Evolutionary conservation across 2,888 invertebrate genomes (phyloP), one percentile per base, ranked within the genome.

Genomic region (Diogma glabrata): DNA sequence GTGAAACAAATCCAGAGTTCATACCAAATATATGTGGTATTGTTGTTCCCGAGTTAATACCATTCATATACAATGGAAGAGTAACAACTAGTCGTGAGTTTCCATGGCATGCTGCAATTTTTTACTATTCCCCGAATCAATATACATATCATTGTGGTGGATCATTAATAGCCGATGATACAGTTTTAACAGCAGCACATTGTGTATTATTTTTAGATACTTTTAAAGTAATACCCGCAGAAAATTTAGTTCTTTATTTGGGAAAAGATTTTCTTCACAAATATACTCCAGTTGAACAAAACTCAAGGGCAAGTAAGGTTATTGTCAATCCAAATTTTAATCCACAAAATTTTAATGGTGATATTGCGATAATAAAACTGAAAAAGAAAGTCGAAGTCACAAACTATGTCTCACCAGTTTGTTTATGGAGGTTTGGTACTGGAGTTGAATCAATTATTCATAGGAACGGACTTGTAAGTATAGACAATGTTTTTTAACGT

Each of bases 41-140:
- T 28, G 28, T 28, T 12, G n/a, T 28, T 12, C 28, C 28, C 10
- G 28, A 28, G n/a, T 10, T 28, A n/a, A 3, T 28, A 28, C 28
- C 28, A n/a, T 28, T 12, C 28, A 28, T 28, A 28, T n/a, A 28
- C n/a, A 12, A 28, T 28, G 28, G 28, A n/a, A 28, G 3, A 10
- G 28, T 12, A 3, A n/a, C 28, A 28, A 28, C 28, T 2, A n/a
- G 2, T 12, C 10, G 72, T 1, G 70, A 71, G 52, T 72, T 70
- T 70, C 71, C 71, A 0, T 72, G 71, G 71, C 72, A 71, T 56
- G 63, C 59, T 0, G 71, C 70, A 0, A 51, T 72, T 19, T 47
- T 63, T 1, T 51, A 52, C 47, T 53, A 47, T 7, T 58, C 62
- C 4, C 57, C 59, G 9, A 38, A 55, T 1, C 53, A 51, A 1